phyloP scores from a whole-genome alignment of 2,888 invertebrate genomes.

The Trichopoda pennipes region DNA sequence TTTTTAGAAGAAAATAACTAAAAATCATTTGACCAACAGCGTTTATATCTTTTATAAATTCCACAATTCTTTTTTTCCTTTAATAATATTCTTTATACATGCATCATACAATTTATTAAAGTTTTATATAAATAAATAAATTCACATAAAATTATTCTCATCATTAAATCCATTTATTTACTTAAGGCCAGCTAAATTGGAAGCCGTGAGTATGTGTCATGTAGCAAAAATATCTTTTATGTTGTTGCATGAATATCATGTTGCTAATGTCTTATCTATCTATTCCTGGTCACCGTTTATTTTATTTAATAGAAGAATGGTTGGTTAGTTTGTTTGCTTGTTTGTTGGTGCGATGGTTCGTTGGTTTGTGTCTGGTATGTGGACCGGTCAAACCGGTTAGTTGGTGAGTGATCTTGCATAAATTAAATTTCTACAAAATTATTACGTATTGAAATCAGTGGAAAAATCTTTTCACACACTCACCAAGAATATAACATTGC shows the following conservation, averaged over 20 bases:
- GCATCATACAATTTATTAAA: conserved; percentile 46
- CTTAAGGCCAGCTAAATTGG: background rate
- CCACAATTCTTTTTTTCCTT: conserved; percentile 1
- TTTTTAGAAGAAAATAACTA: conserved; percentile 6
- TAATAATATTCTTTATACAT: conserved; percentile 18
- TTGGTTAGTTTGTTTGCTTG: background rate
- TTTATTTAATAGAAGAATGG: conserved; percentile 13
- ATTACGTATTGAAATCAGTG: conserved; percentile 51
- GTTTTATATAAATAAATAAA: conserved; percentile 53
- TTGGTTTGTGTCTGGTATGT: conserved; percentile 45
- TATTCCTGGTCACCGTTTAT: conserved; percentile 44
- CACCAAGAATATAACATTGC: conserved; percentile 47
- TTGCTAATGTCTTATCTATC: conserved; percentile 37
- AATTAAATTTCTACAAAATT: conserved; percentile 61
- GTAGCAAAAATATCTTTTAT: conserved; percentile 6
- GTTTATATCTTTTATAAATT: conserved; percentile 7
- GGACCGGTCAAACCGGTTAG: conserved; percentile 79
- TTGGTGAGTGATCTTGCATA: conserved; percentile 68
- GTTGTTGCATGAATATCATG: conserved; percentile 7
- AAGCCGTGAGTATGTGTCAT: conserved; percentile 5
- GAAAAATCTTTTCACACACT: conserved; percentile 63
- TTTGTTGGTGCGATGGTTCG: conserved; percentile 4
- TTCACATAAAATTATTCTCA: conserved; percentile 54
- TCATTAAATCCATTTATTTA: conserved; percentile 8
- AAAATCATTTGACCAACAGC: conserved; percentile 52